Evolutionary conservation across 2,888 invertebrate species (phyloP).

Genomic region (Rhimphoctona megacephalus): DNA sequence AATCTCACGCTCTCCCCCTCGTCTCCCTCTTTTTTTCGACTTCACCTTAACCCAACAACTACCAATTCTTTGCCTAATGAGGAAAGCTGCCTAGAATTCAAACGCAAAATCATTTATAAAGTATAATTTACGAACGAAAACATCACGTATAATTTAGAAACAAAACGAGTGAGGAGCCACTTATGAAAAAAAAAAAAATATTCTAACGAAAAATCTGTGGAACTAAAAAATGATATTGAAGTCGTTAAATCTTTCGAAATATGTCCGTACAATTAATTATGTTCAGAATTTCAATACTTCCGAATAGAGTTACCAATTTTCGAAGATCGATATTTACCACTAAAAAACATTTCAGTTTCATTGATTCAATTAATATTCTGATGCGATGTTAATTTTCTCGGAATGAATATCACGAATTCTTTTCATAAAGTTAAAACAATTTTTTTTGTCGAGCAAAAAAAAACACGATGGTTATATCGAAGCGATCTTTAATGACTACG

Average conservation of each 20-base stretch:
- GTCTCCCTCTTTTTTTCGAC: conserved; percentile 63
- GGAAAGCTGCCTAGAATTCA: conserved; percentile 71
- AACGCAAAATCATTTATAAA: conserved; percentile 59
- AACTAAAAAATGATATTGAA: neutral
- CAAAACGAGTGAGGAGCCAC: no score
- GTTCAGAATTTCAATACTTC: neutral
- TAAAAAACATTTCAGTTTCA: neutral
- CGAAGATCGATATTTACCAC: neutral
- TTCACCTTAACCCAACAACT: conserved; percentile 18
- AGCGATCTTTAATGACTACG: neutral
- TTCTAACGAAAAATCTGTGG: neutral
- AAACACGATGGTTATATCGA: neutral
- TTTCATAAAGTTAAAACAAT: neutral
- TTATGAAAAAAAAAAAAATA: neutral
- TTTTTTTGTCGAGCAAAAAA: neutral
- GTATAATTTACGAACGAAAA: neutral
- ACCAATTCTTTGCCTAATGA: conserved; percentile 71
- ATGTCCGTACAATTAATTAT: neutral
- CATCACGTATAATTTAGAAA: neutral
- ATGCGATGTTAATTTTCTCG: neutral
- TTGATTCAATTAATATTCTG: neutral
- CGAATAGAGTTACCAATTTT: no score
- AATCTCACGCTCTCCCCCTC: conserved; percentile 51
- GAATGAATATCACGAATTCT: neutral
- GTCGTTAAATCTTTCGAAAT: neutral